phyloP scores from a whole-genome alignment of 2,888 invertebrate genomes.

The Zelleria hepariella region DNA sequence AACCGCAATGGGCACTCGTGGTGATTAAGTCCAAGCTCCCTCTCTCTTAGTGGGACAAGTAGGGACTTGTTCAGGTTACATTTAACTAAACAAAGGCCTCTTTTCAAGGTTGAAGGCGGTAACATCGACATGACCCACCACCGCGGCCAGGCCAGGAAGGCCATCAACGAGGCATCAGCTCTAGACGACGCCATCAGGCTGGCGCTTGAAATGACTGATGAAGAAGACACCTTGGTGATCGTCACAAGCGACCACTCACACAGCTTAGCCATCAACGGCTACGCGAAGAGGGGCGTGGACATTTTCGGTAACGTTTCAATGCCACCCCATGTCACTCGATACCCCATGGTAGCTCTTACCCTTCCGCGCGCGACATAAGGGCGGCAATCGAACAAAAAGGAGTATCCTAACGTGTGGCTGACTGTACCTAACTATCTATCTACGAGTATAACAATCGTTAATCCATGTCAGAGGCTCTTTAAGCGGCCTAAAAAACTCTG shows the following conservation, averaged over 20 bases:
- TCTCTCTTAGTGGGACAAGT: slow-evolving; percentile 86
- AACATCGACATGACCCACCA: slow-evolving; percentile 92
- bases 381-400: no score
- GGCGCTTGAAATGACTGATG: slow-evolving; percentile 72
- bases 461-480: no score
- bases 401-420: no score
- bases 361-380: not conserved
- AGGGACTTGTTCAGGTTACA: slow-evolving; percentile 81
- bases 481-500: no score
- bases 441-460: no score
- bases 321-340: not conserved
- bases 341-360: not conserved
- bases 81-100: not conserved
- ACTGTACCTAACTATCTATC: no score
- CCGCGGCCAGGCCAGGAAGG: slow-evolving; percentile 80
- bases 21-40: no score
- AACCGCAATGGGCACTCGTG: no score
- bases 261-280: slow-evolving; percentile 83
- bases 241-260: slow-evolving; percentile 91
- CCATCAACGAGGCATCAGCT: slow-evolving; percentile 83
- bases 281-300: slow-evolving; percentile 76
- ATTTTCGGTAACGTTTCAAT: slow-evolving; percentile 74
- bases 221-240: slow-evolving; percentile 82
- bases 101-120: slow-evolving; percentile 82
- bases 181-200: slow-evolving; percentile 83